Base-by-base conservation (phyloP, 2,797 vertebrate genomes). In the Pelochelys cantorii region DNA sequence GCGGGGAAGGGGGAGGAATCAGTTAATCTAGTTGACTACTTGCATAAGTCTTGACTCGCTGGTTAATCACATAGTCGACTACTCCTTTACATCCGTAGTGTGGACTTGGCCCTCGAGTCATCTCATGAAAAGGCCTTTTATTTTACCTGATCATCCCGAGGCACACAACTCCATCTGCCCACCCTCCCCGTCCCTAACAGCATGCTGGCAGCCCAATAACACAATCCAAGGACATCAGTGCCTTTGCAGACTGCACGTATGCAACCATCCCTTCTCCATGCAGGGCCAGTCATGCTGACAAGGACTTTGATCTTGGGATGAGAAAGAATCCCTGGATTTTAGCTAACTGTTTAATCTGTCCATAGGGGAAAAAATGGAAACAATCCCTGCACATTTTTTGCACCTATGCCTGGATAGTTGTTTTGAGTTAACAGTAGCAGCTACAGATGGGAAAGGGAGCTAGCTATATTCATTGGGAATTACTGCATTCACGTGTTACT, bases 321-420 rank as follows among this genome's bases (percentile, higher is more conserved):
- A 25, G 75, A 87, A 12, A 17, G 37, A 91, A 31, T 56, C 55
- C 3, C 55, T 81, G 34, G 55, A 37, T 34, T 57, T 57, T 42
- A 15, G 55, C 56, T n/a, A 53, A 7, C 14, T 0, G 1, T 87
- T 42, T 84, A 42, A 14, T 1, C 20, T 37, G 37, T 37, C 56
- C 65, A 65, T 0, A 0, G 15, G 57, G 22, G 25, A 25, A 9
- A 48, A 54, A 88, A 87, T 71, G n/a, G 52, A 81, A 90, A 42
- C 0, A 0, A 9, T 2, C 0, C 0, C 0, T 68, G 37, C 22
- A 74, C 23, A 20, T 74, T 37, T 74, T 20, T 74, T 74, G 22
- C 23, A 74, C 68, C 34, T 82, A 23, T 55, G 81, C 18, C 25
- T 37, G 6, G 53, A 9, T 57, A 2, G 34, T 59, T 89, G 65